phyloP scores from a whole-genome alignment of 2,797 vertebrate genomes.

The Rhinophrynus dorsalis region DNA sequence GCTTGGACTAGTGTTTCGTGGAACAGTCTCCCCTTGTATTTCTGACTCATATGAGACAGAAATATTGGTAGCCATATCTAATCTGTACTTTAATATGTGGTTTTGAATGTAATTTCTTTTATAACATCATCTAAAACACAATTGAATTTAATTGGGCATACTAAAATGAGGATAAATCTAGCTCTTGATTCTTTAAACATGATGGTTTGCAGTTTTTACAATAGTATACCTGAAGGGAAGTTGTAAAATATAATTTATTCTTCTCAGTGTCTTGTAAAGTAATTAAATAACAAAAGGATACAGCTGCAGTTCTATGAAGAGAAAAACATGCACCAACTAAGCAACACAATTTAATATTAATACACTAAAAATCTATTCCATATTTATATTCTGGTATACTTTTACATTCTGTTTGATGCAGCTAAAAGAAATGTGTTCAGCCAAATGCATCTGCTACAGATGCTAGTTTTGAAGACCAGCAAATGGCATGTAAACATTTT shows the following conservation, averaged over 20 bases:
- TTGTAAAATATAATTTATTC: background rate
- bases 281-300: background rate
- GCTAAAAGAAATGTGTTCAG: background rate
- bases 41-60: too few species aligned
- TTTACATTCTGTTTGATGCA: background rate
- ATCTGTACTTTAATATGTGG: conserved; percentile 15
- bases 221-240: conserved; percentile 5
- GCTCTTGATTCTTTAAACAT: conserved; percentile 25
- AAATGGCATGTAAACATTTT: background rate
- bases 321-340: too few species aligned
- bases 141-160: conserved; percentile 31
- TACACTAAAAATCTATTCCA: too few species aligned
- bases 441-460: background rate
- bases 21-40: too few species aligned
- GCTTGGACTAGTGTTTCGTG: too few species aligned
- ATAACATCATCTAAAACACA: conserved; percentile 36
- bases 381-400: background rate
- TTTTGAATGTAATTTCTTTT: conserved; percentile 35
- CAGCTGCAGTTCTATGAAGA: background rate
- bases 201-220: conserved; percentile 14
- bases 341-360: too few species aligned
- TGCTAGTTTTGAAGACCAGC: background rate
- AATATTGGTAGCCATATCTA: conserved; percentile 2
- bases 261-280: background rate
- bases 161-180: conserved; percentile 13